These are phyloP conservation scores for Melanotaenia duboulayi DNA, from an alignment of 2,113 vertebrate species.

Conservation along the genomic window DNA sequence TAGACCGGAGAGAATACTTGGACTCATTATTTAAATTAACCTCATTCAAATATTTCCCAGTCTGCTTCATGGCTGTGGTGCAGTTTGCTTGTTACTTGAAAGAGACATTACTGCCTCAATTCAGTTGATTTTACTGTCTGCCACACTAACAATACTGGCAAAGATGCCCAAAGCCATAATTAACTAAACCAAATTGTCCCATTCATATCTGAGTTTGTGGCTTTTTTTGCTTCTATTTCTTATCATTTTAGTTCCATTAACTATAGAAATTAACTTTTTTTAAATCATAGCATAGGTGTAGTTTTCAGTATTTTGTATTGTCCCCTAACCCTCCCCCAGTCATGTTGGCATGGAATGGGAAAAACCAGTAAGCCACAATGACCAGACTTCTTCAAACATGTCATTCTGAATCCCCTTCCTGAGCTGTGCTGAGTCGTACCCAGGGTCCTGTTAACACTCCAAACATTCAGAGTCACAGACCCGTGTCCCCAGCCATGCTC, in stretches of 20 bases:
- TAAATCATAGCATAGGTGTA: slow-evolving; percentile 14
- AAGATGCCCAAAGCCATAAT: slow-evolving; percentile 23
- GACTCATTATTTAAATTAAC: slow-evolving; percentile 78
- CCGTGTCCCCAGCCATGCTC: slow-evolving; percentile 75
- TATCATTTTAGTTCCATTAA: slow-evolving; percentile 34
- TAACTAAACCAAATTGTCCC: slow-evolving; percentile 31
- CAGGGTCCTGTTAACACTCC: slow-evolving; percentile 78
- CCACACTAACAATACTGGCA: slow-evolving; percentile 40
- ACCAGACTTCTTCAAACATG: slow-evolving; percentile 66
- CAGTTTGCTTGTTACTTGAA: slow-evolving; percentile 69
- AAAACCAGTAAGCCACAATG: slow-evolving; percentile 63
- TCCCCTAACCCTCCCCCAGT: slow-evolving; percentile 27
- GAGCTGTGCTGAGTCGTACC: slow-evolving; percentile 49
- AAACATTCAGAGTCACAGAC: slow-evolving; percentile 81
- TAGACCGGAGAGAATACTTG: slow-evolving; percentile 66
- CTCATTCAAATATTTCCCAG: slow-evolving; percentile 66
- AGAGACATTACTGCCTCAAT: slow-evolving; percentile 40
- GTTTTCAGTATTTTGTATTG: slow-evolving; percentile 21
- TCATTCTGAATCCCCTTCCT: slow-evolving; percentile 67
- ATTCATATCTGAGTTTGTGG: background rate
- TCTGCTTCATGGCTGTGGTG: slow-evolving; percentile 44
- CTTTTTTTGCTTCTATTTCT: slow-evolving; percentile 19
- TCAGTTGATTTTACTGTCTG: slow-evolving; percentile 42
- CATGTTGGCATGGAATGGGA: slow-evolving; percentile 33
- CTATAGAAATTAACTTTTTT: slow-evolving; percentile 37